These are phyloP conservation scores for Callocephalon fimbriatum DNA, from an alignment of 2,113 vertebrate genomes.

Conservation along the genomic window DNA sequence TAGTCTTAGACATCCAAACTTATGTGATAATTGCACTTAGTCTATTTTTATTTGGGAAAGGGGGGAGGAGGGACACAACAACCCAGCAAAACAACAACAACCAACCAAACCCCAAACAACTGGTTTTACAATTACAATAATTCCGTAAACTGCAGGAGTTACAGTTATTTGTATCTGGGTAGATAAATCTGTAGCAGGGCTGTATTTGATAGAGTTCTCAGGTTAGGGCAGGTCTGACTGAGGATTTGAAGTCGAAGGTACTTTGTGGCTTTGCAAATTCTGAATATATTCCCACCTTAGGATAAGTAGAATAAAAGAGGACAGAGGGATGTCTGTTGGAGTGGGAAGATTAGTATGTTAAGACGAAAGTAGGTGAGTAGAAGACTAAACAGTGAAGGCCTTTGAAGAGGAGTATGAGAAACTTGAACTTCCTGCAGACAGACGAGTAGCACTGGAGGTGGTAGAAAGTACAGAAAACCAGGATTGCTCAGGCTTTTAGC, in stretches of 20 bases:
- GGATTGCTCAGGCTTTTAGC: neutral
- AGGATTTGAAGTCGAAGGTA: neutral
- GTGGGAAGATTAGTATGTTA: neutral
- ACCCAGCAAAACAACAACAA: neutral
- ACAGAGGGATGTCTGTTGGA: neutral
- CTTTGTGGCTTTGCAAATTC: neutral
- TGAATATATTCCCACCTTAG: neutral
- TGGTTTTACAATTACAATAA: neutral
- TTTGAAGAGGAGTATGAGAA: neutral
- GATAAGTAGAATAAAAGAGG: neutral
- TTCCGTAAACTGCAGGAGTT: neutral
- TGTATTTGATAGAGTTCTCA: neutral
- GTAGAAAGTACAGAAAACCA: neutral
- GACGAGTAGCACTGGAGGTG: neutral
- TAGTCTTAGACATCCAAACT: neutral
- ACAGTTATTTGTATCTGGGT: neutral
- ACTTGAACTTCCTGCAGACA: neutral
- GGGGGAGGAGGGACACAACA: neutral
- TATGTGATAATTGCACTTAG: neutral
- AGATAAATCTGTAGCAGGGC: neutral
- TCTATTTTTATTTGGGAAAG: neutral
- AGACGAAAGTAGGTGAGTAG: neutral
- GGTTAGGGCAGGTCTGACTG: neutral
- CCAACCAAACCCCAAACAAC: neutral
- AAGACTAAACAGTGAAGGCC: neutral